Percentiles rank a stretch among this genome's conserved stretches.
Conservation (phyloP, 2,888 invertebrate species). For the Phlogophora meticulosa region DNA sequence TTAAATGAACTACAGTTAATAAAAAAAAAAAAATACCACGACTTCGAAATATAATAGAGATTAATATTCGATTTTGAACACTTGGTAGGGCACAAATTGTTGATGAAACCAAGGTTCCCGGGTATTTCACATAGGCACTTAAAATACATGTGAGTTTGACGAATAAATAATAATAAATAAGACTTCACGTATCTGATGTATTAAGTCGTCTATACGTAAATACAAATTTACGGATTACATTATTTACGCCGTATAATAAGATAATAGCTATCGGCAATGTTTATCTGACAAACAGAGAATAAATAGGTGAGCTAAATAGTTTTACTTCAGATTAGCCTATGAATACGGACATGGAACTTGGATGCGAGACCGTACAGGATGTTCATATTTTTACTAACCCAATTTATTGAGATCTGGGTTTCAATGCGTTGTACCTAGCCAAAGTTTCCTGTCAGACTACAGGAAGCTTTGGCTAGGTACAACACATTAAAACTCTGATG, state of each 20-base stretch:
- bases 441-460: too few species aligned
- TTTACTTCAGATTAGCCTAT: slow-evolving; percentile 16
- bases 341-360: slow-evolving; percentile 23
- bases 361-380: not conserved
- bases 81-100: not conserved
- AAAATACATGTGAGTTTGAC: not conserved
- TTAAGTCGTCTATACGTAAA: not conserved
- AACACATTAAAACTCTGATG: too few species aligned
- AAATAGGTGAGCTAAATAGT: not conserved
- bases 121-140: not conserved
- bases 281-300: slow-evolving; percentile 8
- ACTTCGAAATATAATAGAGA: not conserved
- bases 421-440: too few species aligned
- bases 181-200: not conserved
- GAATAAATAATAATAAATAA: slow-evolving; percentile 3
- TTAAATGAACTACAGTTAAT: too few species aligned
- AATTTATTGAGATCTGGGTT: too few species aligned
- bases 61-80: too few species aligned
- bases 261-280: slow-evolving; percentile 20
- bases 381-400: too few species aligned
- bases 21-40: too few species aligned
- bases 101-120: not conserved
- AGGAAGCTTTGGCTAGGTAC: too few species aligned
- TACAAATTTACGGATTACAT: slow-evolving; percentile 3
- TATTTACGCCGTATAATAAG: slow-evolving; percentile 9